Conservation (phyloP, 2,113 vertebrate species). For the Tragelaphus buxtoni region DNA sequence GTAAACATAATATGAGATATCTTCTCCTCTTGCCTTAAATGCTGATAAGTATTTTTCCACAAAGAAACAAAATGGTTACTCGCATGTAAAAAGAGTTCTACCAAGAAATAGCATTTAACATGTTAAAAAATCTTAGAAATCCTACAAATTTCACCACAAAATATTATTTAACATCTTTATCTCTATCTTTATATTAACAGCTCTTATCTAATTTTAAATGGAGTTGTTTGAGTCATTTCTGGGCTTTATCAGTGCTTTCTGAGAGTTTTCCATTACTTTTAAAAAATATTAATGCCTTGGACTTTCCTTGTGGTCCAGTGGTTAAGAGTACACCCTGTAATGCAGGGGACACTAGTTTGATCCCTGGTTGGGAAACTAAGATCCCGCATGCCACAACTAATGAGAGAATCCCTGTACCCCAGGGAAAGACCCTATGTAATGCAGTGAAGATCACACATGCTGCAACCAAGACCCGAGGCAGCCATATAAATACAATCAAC, state of each 20-base stretch:
- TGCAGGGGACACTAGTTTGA: background rate
- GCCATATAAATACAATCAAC: background rate
- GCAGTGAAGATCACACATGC: background rate
- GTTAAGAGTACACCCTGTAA: background rate
- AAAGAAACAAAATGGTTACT: background rate
- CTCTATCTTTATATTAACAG: background rate
- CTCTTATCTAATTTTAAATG: background rate
- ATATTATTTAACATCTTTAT: background rate
- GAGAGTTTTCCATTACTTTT: background rate
- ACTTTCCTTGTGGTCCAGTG: no score
- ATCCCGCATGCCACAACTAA: background rate
- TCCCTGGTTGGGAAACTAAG: background rate
- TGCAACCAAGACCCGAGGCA: background rate
- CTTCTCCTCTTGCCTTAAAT: background rate
- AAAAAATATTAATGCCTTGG: no score
- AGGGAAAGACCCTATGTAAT: background rate
- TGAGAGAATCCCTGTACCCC: background rate
- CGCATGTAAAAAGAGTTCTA: background rate
- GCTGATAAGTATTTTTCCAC: background rate
- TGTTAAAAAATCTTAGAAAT: background rate
- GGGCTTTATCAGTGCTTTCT: background rate
- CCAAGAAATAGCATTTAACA: constrained; percentile 12
- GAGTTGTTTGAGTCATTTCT: background rate
- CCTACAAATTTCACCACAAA: background rate
- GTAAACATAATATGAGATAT: background rate